These are phyloP conservation scores for Rugalucina vietnamica DNA, from an alignment of 2,888 invertebrate genomes.

Conservation along the genomic window DNA sequence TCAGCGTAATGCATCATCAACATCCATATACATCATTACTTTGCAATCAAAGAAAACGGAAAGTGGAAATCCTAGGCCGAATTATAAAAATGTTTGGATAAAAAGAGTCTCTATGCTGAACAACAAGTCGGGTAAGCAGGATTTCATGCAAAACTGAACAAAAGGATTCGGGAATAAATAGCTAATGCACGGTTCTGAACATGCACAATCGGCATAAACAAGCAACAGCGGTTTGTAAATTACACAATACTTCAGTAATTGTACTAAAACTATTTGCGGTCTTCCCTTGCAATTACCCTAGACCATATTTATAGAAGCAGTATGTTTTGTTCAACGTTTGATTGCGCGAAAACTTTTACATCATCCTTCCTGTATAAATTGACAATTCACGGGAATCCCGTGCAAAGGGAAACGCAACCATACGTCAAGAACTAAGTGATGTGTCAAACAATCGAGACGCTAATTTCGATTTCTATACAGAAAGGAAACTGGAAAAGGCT, in stretches of 20 bases:
- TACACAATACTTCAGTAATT: neutral
- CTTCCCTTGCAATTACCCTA: neutral
- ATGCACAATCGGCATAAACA: slow-evolving; percentile 1
- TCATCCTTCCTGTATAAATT: slow-evolving; percentile 28
- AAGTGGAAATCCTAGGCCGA: neutral
- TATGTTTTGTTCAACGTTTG: neutral
- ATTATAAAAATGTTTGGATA: neutral
- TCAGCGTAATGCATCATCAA: neutral
- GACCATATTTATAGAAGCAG: neutral
- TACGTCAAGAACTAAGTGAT: slow-evolving; percentile 19
- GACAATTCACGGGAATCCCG: slow-evolving; percentile 10
- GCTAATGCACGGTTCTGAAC: neutral
- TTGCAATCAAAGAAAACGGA: neutral
- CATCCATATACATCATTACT: neutral
- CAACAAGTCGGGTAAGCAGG: neutral
- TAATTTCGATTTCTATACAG: slow-evolving; percentile 15
- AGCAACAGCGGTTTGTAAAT: neutral
- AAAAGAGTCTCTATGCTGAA: neutral
- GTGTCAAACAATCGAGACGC: slow-evolving; percentile 10
- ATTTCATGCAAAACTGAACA: slow-evolving; percentile 16
- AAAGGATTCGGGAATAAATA: slow-evolving; percentile 2
- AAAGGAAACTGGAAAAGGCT: slow-evolving; percentile 20
- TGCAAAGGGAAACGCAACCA: slow-evolving; percentile 5
- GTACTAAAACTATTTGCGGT: slow-evolving; percentile 5
- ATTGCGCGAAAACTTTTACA: neutral